phyloP scores from a whole-genome alignment of 1,140 invertebrate genomes.

The Scylla paramamosain region DNA sequence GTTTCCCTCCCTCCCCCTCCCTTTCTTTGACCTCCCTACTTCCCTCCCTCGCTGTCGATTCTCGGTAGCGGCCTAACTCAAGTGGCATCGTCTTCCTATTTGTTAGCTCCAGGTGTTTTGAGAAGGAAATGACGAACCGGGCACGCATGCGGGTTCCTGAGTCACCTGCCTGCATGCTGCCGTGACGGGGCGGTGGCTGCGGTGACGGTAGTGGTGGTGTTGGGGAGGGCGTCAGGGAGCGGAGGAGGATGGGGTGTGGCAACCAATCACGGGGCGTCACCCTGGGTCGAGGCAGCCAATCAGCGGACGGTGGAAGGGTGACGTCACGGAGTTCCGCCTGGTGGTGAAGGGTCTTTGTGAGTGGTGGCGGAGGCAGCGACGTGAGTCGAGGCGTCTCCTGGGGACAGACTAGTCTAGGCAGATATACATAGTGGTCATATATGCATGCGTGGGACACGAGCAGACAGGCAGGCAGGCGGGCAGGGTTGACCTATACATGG shows the following conservation, averaged over 20 bases:
- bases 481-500: too few species aligned
- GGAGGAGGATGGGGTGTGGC: not conserved
- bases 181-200: not conserved
- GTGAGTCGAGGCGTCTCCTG: not conserved
- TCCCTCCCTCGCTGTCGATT: not conserved
- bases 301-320: not conserved
- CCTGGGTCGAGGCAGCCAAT: not conserved
- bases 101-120: not conserved
- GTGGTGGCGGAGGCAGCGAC: not conserved
- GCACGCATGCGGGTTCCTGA: not conserved
- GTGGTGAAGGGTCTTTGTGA: not conserved
- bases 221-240: not conserved
- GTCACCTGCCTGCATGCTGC: conserved; percentile 7
- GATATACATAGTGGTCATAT: too few species aligned
- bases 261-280: conserved; percentile 1
- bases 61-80: not conserved
- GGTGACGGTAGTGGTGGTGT: too few species aligned
- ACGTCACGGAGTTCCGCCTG: not conserved
- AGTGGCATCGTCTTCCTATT: not conserved
- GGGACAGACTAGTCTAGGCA: not conserved
- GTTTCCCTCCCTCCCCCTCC: not conserved
- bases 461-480: too few species aligned
- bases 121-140: not conserved
- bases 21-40: not conserved
- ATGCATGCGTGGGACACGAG: too few species aligned